A percentile compares a stretch with the other conserved stretches of the same genome.
phyloP scores from a whole-genome alignment of 2,113 vertebrate species.

The Aphelocoma coerulescens region DNA sequence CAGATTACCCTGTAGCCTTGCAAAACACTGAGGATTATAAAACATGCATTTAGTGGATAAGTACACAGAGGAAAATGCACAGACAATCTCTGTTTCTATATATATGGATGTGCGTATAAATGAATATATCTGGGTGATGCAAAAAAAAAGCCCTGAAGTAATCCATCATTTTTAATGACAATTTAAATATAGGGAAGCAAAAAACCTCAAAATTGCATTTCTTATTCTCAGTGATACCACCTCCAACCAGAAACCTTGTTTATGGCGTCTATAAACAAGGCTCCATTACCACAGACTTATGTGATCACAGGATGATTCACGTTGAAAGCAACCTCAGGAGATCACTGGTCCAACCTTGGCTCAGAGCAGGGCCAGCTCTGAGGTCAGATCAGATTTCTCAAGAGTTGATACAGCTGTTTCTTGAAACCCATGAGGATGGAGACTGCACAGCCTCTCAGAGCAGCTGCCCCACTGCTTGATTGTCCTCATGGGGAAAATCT shows the following conservation, averaged over 20 bases:
- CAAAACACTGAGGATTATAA: slow-evolving; percentile 57
- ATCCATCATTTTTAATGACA: slow-evolving; percentile 3
- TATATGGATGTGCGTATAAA: neutral
- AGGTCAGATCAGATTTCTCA: neutral
- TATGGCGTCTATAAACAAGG: neutral
- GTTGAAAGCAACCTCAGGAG: neutral
- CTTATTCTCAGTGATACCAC: neutral
- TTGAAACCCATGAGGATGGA: neutral
- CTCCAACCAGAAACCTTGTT: neutral
- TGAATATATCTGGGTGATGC: neutral
- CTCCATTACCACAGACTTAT: neutral
- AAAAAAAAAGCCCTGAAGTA: neutral
- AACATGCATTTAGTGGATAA: slow-evolving; percentile 42
- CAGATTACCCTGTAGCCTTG: slow-evolving; percentile 6
- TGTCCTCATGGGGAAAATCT: neutral
- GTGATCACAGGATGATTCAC: neutral
- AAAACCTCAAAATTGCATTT: neutral
- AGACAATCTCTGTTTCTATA: neutral
- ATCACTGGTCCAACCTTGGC: neutral
- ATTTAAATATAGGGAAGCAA: neutral
- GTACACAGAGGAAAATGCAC: slow-evolving; percentile 43
- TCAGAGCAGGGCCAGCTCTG: neutral
- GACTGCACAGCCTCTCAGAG: neutral
- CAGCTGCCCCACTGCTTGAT: neutral
- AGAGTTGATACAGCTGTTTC: neutral